Conservation (phyloP, 2,797 vertebrate species). For the Remorina albescens region DNA sequence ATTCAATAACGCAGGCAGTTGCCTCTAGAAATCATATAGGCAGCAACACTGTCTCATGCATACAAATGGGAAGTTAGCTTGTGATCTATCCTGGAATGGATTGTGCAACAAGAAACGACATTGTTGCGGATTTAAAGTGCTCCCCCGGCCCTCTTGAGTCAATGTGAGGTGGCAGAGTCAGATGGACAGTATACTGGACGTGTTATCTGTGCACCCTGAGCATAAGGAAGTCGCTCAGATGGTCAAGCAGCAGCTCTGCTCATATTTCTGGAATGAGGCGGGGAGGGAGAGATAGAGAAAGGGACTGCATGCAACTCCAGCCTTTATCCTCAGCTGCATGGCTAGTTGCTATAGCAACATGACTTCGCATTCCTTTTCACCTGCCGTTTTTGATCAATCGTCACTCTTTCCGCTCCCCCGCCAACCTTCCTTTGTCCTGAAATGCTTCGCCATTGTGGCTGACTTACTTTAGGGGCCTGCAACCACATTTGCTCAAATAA, state of each 20-base stretch:
- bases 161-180: conserved; percentile 58
- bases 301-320: conserved; percentile 64
- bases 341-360: conserved; percentile 84
- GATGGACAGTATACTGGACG: conserved; percentile 61
- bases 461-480: conserved; percentile 47
- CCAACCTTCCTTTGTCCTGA: conserved; percentile 71
- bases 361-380: conserved; percentile 83
- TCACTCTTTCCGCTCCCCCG: conserved; percentile 60
- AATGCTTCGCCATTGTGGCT: conserved; percentile 62
- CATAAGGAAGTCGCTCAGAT: conserved; percentile 71
- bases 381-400: conserved; percentile 82
- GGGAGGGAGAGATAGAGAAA: conserved; percentile 46
- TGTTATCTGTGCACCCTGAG: conserved; percentile 59
- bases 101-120: conserved; percentile 41
- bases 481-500: conserved; percentile 7
- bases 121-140: conserved; percentile 52
- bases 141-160: conserved; percentile 20
- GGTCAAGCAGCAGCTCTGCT: conserved; percentile 60
- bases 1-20: conserved; percentile 61
- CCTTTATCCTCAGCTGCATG: conserved; percentile 73
- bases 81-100: conserved; percentile 63
- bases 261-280: conserved; percentile 41
- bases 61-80: conserved; percentile 71
- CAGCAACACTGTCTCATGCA: conserved; percentile 68
- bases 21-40: conserved; percentile 64